These are phyloP conservation scores for Clavelina lepadiformis DNA, from an alignment of 23 tunicate genomes.

Conservation along the genomic window DNA sequence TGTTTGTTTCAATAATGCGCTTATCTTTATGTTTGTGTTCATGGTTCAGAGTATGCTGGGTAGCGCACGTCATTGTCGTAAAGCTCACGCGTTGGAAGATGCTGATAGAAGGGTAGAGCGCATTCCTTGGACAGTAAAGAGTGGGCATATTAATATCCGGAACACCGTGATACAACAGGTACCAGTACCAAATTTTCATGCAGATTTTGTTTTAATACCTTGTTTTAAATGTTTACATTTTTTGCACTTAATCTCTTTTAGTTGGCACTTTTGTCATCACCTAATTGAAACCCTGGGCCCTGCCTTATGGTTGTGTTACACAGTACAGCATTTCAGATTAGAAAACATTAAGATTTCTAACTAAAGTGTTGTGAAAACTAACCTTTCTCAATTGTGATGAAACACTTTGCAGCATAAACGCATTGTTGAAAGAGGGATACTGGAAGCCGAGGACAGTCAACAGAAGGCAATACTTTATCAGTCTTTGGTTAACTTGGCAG, in stretches of 20 bases:
- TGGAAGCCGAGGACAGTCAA: slow-evolving; percentile 69
- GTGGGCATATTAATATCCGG: slow-evolving; percentile 36
- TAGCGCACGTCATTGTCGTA: slow-evolving; percentile 36
- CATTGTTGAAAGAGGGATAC: slow-evolving; percentile 48
- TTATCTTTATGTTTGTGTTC: not conserved
- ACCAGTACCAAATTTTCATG: not conserved
- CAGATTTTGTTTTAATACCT: not conserved
- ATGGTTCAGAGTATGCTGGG: slow-evolving; percentile 36
- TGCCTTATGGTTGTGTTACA: no score
- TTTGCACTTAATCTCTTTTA: not conserved
- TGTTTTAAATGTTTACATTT: not conserved
- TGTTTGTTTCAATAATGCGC: no score
- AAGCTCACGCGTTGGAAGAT: slow-evolving; percentile 1
- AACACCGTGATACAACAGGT: slow-evolving; percentile 53
- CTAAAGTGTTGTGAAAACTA: not conserved
- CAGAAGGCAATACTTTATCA: slow-evolving; percentile 48
- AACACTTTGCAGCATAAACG: slow-evolving; percentile 34
- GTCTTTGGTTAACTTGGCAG: slow-evolving; percentile 39
- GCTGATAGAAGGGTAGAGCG: slow-evolving; percentile 29
- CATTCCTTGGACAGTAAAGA: slow-evolving; percentile 67
- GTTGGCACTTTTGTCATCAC: not conserved
- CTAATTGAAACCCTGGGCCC: not conserved
- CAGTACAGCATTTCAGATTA: no score
- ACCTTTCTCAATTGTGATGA: not conserved
- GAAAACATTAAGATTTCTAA: no score